A percentile compares a stretch with the other conserved stretches of the same genome.
Conservation (phyloP, 2,888 invertebrate species). For the Ceraclea dissimilis region DNA sequence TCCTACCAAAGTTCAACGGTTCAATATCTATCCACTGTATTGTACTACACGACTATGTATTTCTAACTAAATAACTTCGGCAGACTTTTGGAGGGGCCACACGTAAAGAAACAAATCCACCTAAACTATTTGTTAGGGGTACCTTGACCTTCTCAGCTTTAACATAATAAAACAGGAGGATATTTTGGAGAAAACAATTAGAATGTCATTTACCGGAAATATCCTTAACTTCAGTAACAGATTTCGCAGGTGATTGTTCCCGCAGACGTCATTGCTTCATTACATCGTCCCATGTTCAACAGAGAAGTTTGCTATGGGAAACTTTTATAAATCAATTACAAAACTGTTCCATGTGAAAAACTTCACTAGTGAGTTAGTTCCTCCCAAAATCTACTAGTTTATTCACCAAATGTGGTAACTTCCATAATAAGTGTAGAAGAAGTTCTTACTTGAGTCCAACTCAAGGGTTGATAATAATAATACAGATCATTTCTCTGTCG, state of each 20-base stretch:
- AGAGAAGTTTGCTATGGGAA: not conserved
- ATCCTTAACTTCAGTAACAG: too few species aligned
- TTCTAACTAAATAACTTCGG: not conserved
- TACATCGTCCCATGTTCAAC: too few species aligned
- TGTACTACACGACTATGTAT: not conserved
- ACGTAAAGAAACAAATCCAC: too few species aligned
- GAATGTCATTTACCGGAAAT: too few species aligned
- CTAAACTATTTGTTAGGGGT: too few species aligned
- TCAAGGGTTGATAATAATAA: not conserved
- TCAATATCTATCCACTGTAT: not conserved
- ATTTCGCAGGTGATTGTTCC: too few species aligned
- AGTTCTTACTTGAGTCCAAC: not conserved
- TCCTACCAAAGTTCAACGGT: constrained; percentile 5
- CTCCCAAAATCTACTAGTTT: not conserved
- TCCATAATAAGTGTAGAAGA: not conserved
- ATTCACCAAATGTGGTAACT: not conserved
- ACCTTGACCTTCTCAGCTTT: too few species aligned
- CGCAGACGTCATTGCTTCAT: too few species aligned
- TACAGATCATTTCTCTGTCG: not conserved
- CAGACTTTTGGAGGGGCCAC: not conserved
- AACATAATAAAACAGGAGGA: too few species aligned
- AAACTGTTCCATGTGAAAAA: not conserved
- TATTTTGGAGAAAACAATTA: too few species aligned
- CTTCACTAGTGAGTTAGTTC: not conserved
- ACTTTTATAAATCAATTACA: not conserved